Evolutionary conservation across 2,113 vertebrate species (phyloP), one percentile per base, ranked within the genome.

Genomic region (Mionectes macconnelli): DNA sequence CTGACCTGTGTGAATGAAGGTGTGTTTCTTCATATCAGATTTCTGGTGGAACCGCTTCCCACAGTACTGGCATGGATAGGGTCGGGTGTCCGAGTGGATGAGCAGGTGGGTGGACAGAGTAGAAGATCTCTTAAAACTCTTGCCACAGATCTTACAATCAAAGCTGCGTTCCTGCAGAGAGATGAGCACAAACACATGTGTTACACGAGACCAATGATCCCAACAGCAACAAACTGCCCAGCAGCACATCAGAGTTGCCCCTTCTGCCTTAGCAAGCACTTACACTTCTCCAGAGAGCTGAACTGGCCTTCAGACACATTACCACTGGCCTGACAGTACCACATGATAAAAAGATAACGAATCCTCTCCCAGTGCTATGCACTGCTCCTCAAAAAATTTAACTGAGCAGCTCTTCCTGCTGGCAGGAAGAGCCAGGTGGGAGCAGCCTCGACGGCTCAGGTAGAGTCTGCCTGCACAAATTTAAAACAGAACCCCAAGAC

Each of bases 11-110:
- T 99, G 99, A 95, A 99, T 99, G 94, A 99, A 99, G 25, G 99
- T 99, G 97, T 99, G 99, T 60, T 99, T 99, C 97, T 99, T 99
- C 99, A 99, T 99, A 96, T 99, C 99, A 14, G 99, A 99, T 96
- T 99, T 99, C 98, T 99, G 99, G 91, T 99, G 99, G 95, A 99
- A 99, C 88, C 99, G 98, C 96, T 99, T 99, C 80, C 99, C 99
- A 77, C 99, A 99, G 98, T 98, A 99, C 98, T 99, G 99, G 89
- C 99, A 99, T 0, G 99, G 99, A 79, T 99, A 99, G 19, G 99
- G 99, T 63, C 99, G 97, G 8, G 99, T 99, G 97, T 99, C 99
- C 3, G 99, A 99, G 97, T 99, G 99, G 92, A 99, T 99, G 44
- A 99, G 99, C 88, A 99, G 98, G 91, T 99, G 99, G 16, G 99